phyloP scores from a whole-genome alignment of 2,888 invertebrate species.

The Pristionchus exspectatus region DNA sequence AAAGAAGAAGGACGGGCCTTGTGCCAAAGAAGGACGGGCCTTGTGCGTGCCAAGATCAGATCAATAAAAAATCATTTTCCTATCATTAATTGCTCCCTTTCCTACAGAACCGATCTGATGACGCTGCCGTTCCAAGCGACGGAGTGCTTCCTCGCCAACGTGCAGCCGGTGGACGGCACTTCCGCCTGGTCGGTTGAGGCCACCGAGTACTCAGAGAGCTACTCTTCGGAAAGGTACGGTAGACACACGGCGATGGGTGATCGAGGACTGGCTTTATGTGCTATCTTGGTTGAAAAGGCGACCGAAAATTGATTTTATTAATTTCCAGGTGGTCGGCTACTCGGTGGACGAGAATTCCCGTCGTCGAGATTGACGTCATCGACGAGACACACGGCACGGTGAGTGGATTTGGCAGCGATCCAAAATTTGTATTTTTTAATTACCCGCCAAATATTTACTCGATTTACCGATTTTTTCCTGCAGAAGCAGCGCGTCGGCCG shows the following conservation, averaged over 20 bases:
- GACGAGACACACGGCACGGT: slow-evolving; percentile 53
- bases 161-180: slow-evolving; percentile 87
- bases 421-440: not conserved
- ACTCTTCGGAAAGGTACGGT: slow-evolving; percentile 69
- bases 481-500: slow-evolving; percentile 73
- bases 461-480: slow-evolving; percentile 56
- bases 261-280: not conserved
- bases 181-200: too few species aligned
- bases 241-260: not conserved
- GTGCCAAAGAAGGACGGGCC: too few species aligned
- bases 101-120: slow-evolving; percentile 90
- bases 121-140: slow-evolving; percentile 96
- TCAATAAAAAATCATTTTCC: too few species aligned
- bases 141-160: slow-evolving; percentile 93
- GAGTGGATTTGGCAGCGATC: not conserved
- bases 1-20: too few species aligned
- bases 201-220: too few species aligned
- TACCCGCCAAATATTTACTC: not conserved
- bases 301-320: not conserved
- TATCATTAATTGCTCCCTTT: too few species aligned
- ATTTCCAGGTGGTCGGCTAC: slow-evolving; percentile 63
- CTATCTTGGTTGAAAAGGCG: not conserved
- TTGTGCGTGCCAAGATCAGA: too few species aligned
- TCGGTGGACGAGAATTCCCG: slow-evolving; percentile 72
- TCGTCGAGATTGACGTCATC: slow-evolving; percentile 68